Evolutionary conservation across 2,797 vertebrate species (phyloP).

Genomic region (Tinamus major): DNA sequence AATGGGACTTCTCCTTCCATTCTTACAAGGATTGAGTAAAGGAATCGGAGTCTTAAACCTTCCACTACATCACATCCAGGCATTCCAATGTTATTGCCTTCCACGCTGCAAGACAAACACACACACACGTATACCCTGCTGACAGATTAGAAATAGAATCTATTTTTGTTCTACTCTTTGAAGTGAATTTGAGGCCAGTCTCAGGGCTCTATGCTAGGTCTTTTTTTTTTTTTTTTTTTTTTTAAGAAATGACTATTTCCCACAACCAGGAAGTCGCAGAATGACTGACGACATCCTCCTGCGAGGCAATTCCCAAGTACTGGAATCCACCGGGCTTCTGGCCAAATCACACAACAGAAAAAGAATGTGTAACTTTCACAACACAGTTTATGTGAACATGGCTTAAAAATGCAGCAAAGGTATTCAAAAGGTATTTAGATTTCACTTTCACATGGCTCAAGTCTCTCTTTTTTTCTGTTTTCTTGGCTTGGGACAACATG

Average conservation of each 20-base stretch:
- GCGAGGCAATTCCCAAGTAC: background rate
- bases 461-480: background rate
- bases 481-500: background rate
- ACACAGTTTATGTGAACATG: background rate
- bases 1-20: background rate
- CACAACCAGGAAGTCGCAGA: conserved; percentile 29
- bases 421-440: background rate
- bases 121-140: background rate
- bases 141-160: background rate
- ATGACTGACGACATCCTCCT: conserved; percentile 4
- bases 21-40: background rate
- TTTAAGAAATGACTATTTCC: conserved; percentile 4
- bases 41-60: background rate
- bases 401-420: background rate
- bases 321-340: background rate
- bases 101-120: background rate
- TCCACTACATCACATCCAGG: background rate
- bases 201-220: background rate
- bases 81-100: background rate
- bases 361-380: background rate
- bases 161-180: background rate
- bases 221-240: background rate
- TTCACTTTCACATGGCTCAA: background rate
- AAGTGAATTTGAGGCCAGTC: conserved; percentile 21
- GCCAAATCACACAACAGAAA: conserved; percentile 33